Evolutionary conservation across 2,888 invertebrate genomes (phyloP).

Genomic region (Lithodes maja): DNA sequence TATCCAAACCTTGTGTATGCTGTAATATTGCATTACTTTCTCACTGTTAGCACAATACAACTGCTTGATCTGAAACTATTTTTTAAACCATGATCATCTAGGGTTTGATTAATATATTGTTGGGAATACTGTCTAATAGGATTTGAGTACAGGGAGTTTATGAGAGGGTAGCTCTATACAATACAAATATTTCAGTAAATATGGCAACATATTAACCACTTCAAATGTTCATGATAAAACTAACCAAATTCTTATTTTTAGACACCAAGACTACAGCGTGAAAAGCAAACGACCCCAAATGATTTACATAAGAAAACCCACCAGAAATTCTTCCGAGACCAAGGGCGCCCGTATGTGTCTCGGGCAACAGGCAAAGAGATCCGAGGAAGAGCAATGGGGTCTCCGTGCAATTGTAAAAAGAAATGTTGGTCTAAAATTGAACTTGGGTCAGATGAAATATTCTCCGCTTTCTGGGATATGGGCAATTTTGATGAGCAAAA

Average conservation of each 20-base stretch:
- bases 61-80: no score
- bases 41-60: no score
- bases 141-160: no score
- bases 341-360: conserved; percentile 58
- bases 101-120: no score
- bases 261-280: conserved; percentile 54
- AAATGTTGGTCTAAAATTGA: conserved; percentile 63
- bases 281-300: conserved; percentile 45
- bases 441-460: conserved; percentile 53
- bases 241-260: not conserved
- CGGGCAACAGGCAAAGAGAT: conserved; percentile 61
- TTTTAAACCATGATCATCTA: no score
- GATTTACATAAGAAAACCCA: conserved; percentile 59
- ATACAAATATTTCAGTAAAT: not conserved
- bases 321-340: conserved; percentile 59
- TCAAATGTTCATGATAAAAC: not conserved
- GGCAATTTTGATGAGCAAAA: conserved; percentile 64
- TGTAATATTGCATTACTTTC: no score
- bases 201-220: not conserved
- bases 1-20: no score
- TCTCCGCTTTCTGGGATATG: conserved; percentile 63
- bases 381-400: conserved; percentile 53
- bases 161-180: not conserved
- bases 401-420: conserved; percentile 58
- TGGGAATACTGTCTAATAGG: no score